Evolutionary conservation across 2,888 invertebrate genomes (phyloP).

Genomic region (Agonopterix arenella): DNA sequence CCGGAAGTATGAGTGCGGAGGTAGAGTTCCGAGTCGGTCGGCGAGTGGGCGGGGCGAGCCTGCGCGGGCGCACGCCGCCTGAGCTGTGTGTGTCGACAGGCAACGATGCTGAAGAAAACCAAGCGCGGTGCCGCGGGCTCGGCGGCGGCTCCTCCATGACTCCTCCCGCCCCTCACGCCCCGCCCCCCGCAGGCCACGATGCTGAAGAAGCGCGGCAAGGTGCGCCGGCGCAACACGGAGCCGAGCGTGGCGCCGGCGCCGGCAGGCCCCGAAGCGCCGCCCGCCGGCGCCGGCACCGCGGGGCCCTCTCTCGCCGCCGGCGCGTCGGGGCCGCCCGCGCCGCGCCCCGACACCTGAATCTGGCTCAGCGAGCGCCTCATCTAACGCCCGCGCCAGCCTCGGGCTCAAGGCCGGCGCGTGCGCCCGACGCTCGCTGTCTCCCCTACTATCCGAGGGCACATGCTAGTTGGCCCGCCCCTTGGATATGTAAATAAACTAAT

Average conservation of each 20-base stretch:
- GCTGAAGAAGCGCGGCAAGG: slow-evolving; percentile 99
- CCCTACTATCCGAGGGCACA: no score
- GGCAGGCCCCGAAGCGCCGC: slow-evolving; percentile 34
- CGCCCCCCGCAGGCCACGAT: slow-evolving; percentile 93
- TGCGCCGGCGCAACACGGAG: slow-evolving; percentile 97
- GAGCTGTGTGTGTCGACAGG: slow-evolving; percentile 80
- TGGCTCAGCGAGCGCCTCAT: slow-evolving; percentile 85
- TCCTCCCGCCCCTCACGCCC: slow-evolving; percentile 24
- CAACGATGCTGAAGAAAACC: slow-evolving; percentile 99
- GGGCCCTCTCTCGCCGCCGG: slow-evolving; percentile 19
- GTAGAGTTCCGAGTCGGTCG: slow-evolving; percentile 15
- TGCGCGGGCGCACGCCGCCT: slow-evolving; percentile 20
- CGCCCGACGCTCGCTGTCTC: slow-evolving; percentile 47
- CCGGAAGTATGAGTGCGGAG: background rate
- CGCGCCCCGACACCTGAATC: slow-evolving; percentile 79
- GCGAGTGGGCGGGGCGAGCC: slow-evolving; percentile 26
- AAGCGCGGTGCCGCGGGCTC: slow-evolving; percentile 91
- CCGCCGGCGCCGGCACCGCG: slow-evolving; percentile 42
- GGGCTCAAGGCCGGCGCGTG: slow-evolving; percentile 65
- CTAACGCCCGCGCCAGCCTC: slow-evolving; percentile 67
- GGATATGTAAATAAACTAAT: no score
- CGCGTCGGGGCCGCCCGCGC: slow-evolving; percentile 45
- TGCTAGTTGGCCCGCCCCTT: no score
- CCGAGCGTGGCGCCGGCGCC: slow-evolving; percentile 79
- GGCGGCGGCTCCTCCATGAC: slow-evolving; percentile 76